Evolutionary conservation across 2,888 invertebrate genomes (phyloP).

Genomic region (Aelia acuminata): DNA sequence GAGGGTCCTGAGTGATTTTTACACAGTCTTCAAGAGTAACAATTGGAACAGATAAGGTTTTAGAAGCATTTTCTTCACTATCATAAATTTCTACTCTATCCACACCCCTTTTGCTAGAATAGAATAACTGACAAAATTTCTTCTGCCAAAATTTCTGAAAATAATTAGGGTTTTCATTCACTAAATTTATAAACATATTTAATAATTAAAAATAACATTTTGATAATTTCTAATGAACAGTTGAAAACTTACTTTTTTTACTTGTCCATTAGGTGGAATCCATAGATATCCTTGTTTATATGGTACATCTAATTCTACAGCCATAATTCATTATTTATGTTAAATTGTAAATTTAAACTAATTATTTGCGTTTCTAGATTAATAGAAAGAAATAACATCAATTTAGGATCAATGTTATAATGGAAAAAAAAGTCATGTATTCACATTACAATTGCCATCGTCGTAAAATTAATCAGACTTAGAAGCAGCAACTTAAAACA

Average conservation of each 20-base stretch:
- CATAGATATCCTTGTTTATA: constrained; percentile 77
- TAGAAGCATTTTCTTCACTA: constrained; percentile 79
- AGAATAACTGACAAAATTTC: constrained; percentile 83
- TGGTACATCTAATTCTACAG: constrained; percentile 67
- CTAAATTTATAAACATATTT: neutral
- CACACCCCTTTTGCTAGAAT: constrained; percentile 87
- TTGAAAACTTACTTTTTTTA: constrained; percentile 45
- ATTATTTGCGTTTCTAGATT: neutral
- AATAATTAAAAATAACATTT: neutral
- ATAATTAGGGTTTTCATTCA: neutral
- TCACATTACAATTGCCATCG: neutral
- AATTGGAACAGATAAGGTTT: constrained; percentile 78
- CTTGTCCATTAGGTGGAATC: constrained; percentile 79
- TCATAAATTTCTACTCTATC: constrained; percentile 86
- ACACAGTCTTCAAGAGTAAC: constrained; percentile 90
- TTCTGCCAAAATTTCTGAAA: constrained; percentile 87
- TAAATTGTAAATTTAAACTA: neutral
- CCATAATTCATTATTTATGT: constrained; percentile 64
- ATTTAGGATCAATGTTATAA: neutral
- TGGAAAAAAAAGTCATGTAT: neutral
- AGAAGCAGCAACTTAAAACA: neutral
- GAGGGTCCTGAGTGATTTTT: constrained; percentile 76
- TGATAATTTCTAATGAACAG: neutral
- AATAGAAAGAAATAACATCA: neutral
- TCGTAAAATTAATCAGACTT: neutral